Conservation (phyloP, 1,140 invertebrate genomes). For the Lepidostoma basale region DNA sequence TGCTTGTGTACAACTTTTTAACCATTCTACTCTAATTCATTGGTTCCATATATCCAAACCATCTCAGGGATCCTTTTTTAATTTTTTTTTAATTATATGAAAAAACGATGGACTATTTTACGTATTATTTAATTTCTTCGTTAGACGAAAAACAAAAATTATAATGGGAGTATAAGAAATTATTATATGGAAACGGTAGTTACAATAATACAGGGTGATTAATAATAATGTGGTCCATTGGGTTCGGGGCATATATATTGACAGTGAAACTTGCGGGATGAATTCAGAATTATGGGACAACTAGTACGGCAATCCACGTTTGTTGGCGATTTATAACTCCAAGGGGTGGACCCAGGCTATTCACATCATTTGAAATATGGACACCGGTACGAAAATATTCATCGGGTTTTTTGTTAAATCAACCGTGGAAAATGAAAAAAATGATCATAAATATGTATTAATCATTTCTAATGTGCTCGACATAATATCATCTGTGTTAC, state of each 20-base stretch:
- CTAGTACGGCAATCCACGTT: conserved; percentile 4
- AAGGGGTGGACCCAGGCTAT: neutral
- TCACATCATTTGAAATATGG: conserved; percentile 13
- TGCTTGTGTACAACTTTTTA: too few relatives aligned
- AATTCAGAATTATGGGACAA: conserved; percentile 8
- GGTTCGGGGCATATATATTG: neutral
- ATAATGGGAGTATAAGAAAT: neutral
- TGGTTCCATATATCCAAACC: too few relatives aligned
- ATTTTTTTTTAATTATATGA: too few relatives aligned
- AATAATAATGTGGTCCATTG: neutral
- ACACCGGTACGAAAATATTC: neutral
- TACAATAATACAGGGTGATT: neutral
- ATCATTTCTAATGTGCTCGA: too few relatives aligned
- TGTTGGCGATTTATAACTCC: neutral
- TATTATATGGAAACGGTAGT: neutral
- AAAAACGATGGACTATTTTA: too few relatives aligned
- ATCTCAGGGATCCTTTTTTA: too few relatives aligned
- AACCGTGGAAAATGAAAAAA: too few relatives aligned
- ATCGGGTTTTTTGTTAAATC: too few relatives aligned
- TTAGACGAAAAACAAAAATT: neutral
- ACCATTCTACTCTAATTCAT: too few relatives aligned
- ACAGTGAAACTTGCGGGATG: conserved; percentile 2
- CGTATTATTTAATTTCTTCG: too few relatives aligned
- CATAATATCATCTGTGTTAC: too few relatives aligned
- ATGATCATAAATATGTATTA: too few relatives aligned